Base-by-base conservation (phyloP, 2,113 vertebrate species). In the Jaculus jaculus region DNA sequence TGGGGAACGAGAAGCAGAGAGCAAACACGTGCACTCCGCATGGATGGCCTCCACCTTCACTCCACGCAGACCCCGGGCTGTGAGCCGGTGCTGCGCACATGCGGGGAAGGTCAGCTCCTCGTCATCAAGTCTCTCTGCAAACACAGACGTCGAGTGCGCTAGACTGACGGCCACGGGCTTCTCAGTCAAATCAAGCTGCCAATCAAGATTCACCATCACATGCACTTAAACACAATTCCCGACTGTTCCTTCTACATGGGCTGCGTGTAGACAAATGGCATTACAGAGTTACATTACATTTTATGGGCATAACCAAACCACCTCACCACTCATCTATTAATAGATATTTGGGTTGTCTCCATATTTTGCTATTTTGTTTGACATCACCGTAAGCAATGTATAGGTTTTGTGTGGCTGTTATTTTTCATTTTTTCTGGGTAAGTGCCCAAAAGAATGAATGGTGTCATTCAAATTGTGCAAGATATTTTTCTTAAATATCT, bases 401-500 rank as follows among this genome's bases (percentile, higher is more conserved):
- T 26, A n/a, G 3, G 10, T 74, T 69, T 68, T 54, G 26, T 58
- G 21, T 65, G 54, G 73, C n/a, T 39, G 26, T 37, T n/a, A n/a
- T 39, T 89, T 89, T 87, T 85, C n/a, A 17, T 17, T 71, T 95
- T 84, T 85, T 80, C 92, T n/a, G 30, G 8, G 47, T 86, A 39
- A 51, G 39, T 32, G 24, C 5, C 68, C 16, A 84, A 30, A 51
- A n/a, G 63, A 39, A 69, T 54, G 84, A 18, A 42, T 51, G 28
- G 23, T 63, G 26, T 85, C 30, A 12, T 17, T 65, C 5, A 21
- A 77, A 66, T 81, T 37, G 32, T 47, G 13, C n/a, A 87, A 23
- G 24, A 65, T 42, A 74, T 2, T 75, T 71, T n/a, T n/a, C n/a
- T n/a, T n/a, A n/a, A n/a, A n/a, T n/a, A n/a, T n/a, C n/a, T n/a